phyloP scores from a whole-genome alignment of 2,888 invertebrate genomes.

The Andrena dorsata region DNA sequence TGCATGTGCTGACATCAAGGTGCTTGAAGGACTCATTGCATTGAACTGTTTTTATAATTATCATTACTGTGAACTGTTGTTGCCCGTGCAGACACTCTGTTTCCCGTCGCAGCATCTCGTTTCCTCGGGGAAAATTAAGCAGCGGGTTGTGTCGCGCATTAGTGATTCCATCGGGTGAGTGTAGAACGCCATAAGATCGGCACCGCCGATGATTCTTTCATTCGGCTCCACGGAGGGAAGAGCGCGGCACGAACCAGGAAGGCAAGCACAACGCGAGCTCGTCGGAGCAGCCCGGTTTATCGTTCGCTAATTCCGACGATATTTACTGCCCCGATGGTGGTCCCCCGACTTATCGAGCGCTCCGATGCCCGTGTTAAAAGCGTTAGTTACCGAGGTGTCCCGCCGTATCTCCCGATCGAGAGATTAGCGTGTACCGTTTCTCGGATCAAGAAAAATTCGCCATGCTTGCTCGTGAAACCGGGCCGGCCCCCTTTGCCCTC shows the following conservation, averaged over 20 bases:
- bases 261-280: conserved; percentile 46
- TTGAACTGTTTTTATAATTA: conserved; percentile 80
- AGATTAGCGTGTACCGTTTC: conserved; percentile 53
- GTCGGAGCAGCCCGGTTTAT: conserved; percentile 3
- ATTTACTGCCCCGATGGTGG: not conserved
- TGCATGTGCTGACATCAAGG: conserved; percentile 80
- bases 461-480: conserved; percentile 76
- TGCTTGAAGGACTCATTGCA: conserved; percentile 76
- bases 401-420: not conserved
- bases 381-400: conserved; percentile 3
- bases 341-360: not conserved
- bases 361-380: not conserved
- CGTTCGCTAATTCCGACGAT: conserved; percentile 27
- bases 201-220: conserved; percentile 62
- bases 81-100: conserved; percentile 62
- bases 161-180: conserved; percentile 66
- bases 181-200: conserved; percentile 60
- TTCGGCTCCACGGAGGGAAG: conserved; percentile 64
- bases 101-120: conserved; percentile 62
- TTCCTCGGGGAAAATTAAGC: conserved; percentile 45
- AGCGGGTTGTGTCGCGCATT: conserved; percentile 60
- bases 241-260: conserved; percentile 49
- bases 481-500: conserved; percentile 68
- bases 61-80: conserved; percentile 75
- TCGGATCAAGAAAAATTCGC: conserved; percentile 72